Conservation (phyloP, 2,888 invertebrate genomes). For the Andrena haemorrhoa region DNA sequence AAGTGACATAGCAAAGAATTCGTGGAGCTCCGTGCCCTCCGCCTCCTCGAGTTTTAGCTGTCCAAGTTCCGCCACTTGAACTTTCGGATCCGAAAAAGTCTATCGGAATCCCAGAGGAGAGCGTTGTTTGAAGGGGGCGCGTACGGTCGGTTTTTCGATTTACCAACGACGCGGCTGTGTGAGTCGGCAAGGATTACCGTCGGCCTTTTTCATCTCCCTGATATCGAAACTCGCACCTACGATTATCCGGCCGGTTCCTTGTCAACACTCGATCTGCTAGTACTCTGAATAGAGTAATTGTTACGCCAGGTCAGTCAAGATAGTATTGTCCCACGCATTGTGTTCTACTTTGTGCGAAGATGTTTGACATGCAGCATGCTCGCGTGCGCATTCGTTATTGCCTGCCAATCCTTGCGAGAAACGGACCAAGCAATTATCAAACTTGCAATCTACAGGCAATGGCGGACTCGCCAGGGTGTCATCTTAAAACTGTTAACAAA, state of each 20-base stretch:
- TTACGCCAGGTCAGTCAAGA: constrained; percentile 44
- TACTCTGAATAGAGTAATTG: constrained; percentile 59
- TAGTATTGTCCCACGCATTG: constrained; percentile 4
- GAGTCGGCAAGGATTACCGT: constrained; percentile 73
- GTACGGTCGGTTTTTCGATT: constrained; percentile 46
- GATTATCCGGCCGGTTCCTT: constrained; percentile 56
- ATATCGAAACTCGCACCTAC: constrained; percentile 70
- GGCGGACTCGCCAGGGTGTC: too few species aligned
- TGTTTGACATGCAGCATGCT: not conserved
- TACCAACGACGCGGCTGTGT: constrained; percentile 44
- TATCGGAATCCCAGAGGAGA: constrained; percentile 50
- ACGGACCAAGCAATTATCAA: too few species aligned
- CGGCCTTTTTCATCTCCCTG: constrained; percentile 77
- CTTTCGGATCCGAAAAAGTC: constrained; percentile 58
- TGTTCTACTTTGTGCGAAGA: not conserved
- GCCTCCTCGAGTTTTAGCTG: constrained; percentile 30
- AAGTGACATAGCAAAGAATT: not conserved
- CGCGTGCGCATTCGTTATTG: too few species aligned
- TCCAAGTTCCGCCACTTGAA: constrained; percentile 51
- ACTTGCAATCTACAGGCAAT: too few species aligned
- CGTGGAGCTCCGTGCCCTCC: not conserved
- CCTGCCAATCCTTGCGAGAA: too few species aligned
- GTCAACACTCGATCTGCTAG: constrained; percentile 30
- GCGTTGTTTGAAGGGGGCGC: constrained; percentile 55
- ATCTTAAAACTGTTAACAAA: too few species aligned